Base-by-base conservation (phyloP, 1,140 invertebrate genomes). In the Drosophila simulans region DNA sequence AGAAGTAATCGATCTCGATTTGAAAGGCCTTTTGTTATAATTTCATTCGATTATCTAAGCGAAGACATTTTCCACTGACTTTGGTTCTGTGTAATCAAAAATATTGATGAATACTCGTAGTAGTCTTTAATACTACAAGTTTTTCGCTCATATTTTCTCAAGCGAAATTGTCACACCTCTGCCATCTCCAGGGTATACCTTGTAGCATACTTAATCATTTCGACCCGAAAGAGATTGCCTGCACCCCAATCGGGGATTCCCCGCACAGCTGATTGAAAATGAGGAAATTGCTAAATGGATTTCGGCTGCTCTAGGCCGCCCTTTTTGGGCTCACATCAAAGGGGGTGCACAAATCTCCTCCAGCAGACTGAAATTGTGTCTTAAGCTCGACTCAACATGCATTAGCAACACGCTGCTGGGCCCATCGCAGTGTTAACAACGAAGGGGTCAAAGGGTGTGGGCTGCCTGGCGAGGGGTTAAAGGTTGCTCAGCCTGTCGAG, bases 331-430 rank as follows among this genome's bases (percentile, higher is more conserved):
- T 49, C 74, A 88, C 83, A 72, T 88, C 71, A 80, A 88, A 79
- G 56, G 55, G 51, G 69, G 54, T 40, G 48, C 51, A 48, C 55
- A 89, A 86, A 80, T 75, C 59, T 66, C 64, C 80, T 59, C 64
- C 48, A 81, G 84, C 62, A 54, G 71, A 72, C 75, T 80, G 53
- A 80, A 88, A 88, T 89, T 88, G 80, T 88, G 80, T 80, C 84
- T 89, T 88, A 88, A 88, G 84, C 84, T 71, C 73, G 72, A 88
- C 84, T 88, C 84, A 88, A 83, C 84, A 66, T 88, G 83, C 83
- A 88, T 88, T 88, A 88, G 79, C 76, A 88, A 80, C 84, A 88
- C 79, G 65, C 57, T 66, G 65, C 57, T 66, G 55, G 35, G 48
- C 46, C 49, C 49, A 27, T 65, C 8, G 11, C 48, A 40, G 59